Evolutionary conservation across 2,888 invertebrate genomes (phyloP).

Genomic region (Alcis repandata): DNA sequence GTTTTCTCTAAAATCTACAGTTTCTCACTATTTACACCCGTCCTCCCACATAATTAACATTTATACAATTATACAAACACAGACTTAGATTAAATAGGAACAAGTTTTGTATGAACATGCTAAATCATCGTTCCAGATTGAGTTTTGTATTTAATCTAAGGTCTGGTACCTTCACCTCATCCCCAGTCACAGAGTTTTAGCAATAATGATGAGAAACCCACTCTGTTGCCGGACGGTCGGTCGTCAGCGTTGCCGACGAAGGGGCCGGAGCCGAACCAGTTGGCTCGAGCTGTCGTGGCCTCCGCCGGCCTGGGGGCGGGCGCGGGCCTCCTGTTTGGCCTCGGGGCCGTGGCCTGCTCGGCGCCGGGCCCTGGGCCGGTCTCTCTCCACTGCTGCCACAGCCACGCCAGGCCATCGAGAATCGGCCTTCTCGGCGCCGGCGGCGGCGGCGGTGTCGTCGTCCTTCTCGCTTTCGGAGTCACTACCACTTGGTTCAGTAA

Average conservation of each 20-base stretch:
- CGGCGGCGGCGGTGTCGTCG: constrained; percentile 70
- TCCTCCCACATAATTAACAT: constrained; percentile 49
- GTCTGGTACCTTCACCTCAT: constrained; percentile 73
- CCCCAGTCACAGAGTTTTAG: constrained; percentile 81
- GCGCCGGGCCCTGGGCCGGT: constrained; percentile 75
- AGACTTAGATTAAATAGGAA: constrained; percentile 79
- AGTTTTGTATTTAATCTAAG: constrained; percentile 75
- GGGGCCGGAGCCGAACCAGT: constrained; percentile 83
- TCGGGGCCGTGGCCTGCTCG: constrained; percentile 56
- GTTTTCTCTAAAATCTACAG: constrained; percentile 48
- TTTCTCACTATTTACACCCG: constrained; percentile 65
- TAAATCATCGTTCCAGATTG: constrained; percentile 47
- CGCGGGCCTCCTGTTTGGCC: constrained; percentile 53
- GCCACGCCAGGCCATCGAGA: constrained; percentile 85
- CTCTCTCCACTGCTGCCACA: constrained; percentile 87
- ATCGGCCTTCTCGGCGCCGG: constrained; percentile 83
- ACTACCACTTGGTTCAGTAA: constrained; percentile 87
- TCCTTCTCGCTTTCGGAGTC: constrained; percentile 80
- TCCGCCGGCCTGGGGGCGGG: constrained; percentile 64
- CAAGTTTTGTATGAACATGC: constrained; percentile 50
- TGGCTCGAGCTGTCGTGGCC: constrained; percentile 70
- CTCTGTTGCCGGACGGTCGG: constrained; percentile 75
- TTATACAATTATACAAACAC: constrained; percentile 61
- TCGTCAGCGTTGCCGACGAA: constrained; percentile 83
- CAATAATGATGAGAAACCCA: constrained; percentile 83